A percentile compares a stretch with the other conserved stretches of the same genome.
Conservation (phyloP, 2,888 invertebrate genomes). For the Hirtodrosophila cameraria region DNA sequence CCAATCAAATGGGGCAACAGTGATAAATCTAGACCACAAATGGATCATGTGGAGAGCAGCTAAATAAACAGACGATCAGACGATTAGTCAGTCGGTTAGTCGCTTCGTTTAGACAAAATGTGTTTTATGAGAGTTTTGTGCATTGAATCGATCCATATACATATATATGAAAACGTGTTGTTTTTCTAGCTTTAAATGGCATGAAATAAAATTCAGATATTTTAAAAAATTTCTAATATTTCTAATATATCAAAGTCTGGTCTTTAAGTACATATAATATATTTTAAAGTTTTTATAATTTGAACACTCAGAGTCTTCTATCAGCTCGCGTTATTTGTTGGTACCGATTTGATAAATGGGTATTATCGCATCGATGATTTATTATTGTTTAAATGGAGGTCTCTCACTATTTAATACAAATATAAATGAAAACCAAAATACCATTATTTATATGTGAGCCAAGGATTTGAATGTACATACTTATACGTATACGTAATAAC, state of each 20-base stretch:
- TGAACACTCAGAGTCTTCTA: too few species aligned
- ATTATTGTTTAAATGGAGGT: conserved; percentile 63
- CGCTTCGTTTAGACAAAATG: conserved; percentile 30
- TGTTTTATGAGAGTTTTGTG: conserved; percentile 33
- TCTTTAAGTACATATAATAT: too few species aligned
- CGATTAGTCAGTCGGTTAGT: conserved; percentile 30
- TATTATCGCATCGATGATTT: conserved; percentile 70
- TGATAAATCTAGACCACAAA: conserved; percentile 65
- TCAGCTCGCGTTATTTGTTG: conserved; percentile 10
- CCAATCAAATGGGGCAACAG: conserved; percentile 73
- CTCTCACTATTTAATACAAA: conserved; percentile 48
- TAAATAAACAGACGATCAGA: conserved; percentile 39
- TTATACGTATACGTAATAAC: neutral
- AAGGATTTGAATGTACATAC: conserved; percentile 54
- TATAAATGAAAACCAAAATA: conserved; percentile 53
- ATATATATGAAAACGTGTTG: neutral
- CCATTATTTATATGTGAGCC: conserved; percentile 66
- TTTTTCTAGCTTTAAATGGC: too few species aligned
- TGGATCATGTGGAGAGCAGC: conserved; percentile 42
- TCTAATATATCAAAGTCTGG: too few species aligned
- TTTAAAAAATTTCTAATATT: too few species aligned
- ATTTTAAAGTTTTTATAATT: too few species aligned
- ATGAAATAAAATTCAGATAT: too few species aligned
- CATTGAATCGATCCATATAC: conserved; percentile 4
- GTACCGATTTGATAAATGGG: conserved; percentile 61